These are phyloP conservation scores for Megastigmus dorsalis DNA, from an alignment of 2,888 invertebrate species.

Conservation along the genomic window DNA sequence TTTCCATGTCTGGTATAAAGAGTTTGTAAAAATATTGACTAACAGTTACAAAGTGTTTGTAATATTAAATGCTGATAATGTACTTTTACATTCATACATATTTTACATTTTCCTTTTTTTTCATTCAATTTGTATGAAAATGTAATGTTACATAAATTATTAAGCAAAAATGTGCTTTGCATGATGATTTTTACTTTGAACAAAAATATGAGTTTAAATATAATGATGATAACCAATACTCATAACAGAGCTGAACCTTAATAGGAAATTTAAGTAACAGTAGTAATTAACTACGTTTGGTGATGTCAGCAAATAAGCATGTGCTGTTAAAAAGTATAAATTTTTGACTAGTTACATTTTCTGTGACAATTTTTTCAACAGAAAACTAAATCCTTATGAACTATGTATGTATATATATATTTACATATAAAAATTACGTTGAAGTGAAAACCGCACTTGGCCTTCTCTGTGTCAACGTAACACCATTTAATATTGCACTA, in stretches of 20 bases:
- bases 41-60: constrained; percentile 30
- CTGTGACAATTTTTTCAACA: constrained; percentile 18
- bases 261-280: constrained; percentile 12
- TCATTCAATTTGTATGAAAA: constrained; percentile 1
- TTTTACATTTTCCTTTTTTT: background rate
- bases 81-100: constrained; percentile 13
- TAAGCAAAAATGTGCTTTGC: constrained; percentile 2
- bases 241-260: background rate
- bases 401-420: constrained; percentile 47
- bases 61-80: constrained; percentile 16
- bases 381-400: constrained; percentile 40
- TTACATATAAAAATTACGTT: constrained; percentile 50
- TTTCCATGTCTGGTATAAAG: background rate
- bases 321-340: constrained; percentile 42
- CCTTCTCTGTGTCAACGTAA: constrained; percentile 52
- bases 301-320: constrained; percentile 32
- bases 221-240: constrained; percentile 6
- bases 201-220: background rate
- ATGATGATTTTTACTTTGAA: background rate
- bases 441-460: constrained; percentile 40
- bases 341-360: constrained; percentile 52
- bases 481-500: constrained; percentile 59
- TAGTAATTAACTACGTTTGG: constrained; percentile 3
- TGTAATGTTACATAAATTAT: constrained; percentile 41
- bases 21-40: constrained; percentile 23